Evolutionary conservation across 2,888 invertebrate genomes (phyloP).

Genomic region (Nomada goodeniana): DNA sequence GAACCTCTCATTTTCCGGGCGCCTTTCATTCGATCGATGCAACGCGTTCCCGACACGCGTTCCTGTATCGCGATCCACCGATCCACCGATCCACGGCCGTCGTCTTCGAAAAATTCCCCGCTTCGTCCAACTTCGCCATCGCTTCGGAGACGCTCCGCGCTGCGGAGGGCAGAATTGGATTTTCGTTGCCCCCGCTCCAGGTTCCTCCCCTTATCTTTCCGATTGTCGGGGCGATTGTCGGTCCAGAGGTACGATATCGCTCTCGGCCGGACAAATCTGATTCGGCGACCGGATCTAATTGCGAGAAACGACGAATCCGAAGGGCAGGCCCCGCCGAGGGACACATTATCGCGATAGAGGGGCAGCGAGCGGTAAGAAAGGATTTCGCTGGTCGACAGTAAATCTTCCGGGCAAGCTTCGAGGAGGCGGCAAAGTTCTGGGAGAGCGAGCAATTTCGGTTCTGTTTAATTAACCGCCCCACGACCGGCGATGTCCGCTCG

Average conservation of each 20-base stretch:
- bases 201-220: slow-evolving; percentile 30
- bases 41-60: slow-evolving; percentile 73
- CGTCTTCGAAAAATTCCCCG: background rate
- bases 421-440: slow-evolving; percentile 58
- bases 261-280: slow-evolving; percentile 40
- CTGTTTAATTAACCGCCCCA: slow-evolving; percentile 54
- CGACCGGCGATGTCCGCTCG: no score
- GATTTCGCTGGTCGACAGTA: slow-evolving; percentile 38
- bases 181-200: slow-evolving; percentile 61
- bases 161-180: slow-evolving; percentile 57
- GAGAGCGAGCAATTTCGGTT: slow-evolving; percentile 40
- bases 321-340: background rate
- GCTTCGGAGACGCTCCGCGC: slow-evolving; percentile 38
- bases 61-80: no score
- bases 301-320: background rate
- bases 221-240: slow-evolving; percentile 53
- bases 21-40: slow-evolving; percentile 45
- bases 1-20: slow-evolving; percentile 67
- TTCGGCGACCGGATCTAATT: slow-evolving; percentile 20
- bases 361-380: background rate
- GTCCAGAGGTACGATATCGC: slow-evolving; percentile 53
- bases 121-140: background rate
- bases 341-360: background rate
- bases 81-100: no score
- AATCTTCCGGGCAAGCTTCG: slow-evolving; percentile 59